Evolutionary conservation across 2,888 invertebrate species (phyloP).

Genomic region (Acronicta aceris): DNA sequence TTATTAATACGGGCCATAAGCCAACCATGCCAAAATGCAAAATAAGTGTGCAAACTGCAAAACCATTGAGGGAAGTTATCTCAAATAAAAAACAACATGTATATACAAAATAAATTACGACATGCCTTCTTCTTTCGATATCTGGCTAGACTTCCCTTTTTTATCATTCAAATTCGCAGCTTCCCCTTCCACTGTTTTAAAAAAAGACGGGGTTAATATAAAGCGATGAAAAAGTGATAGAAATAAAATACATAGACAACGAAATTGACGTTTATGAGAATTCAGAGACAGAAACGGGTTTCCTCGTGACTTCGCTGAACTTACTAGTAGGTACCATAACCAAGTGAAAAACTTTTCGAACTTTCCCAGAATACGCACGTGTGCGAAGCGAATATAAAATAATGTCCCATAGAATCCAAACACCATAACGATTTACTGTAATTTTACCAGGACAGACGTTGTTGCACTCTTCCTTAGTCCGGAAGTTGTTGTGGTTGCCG

Average conservation of each 20-base stretch:
- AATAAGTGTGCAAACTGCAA: slow-evolving; percentile 55
- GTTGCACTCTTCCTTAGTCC: slow-evolving; percentile 93
- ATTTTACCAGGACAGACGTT: slow-evolving; percentile 93
- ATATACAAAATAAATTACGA: slow-evolving; percentile 52
- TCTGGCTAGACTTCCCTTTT: slow-evolving; percentile 60
- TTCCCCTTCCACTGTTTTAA: slow-evolving; percentile 75
- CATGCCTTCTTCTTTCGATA: slow-evolving; percentile 75
- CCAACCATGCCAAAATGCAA: slow-evolving; percentile 48
- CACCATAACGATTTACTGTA: neutral
- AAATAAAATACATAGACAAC: neutral
- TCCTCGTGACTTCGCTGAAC: neutral
- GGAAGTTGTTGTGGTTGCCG: slow-evolving; percentile 96
- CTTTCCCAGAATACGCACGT: no score
- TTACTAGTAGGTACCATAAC: no score
- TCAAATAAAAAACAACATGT: slow-evolving; percentile 20
- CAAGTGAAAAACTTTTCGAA: no score
- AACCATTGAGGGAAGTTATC: slow-evolving; percentile 48
- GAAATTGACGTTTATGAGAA: no score
- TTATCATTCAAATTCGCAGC: slow-evolving; percentile 62
- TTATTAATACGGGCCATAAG: neutral
- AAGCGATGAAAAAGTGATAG: no score
- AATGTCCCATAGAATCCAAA: neutral
- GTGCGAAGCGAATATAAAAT: no score
- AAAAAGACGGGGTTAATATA: slow-evolving; percentile 40
- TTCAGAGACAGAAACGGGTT: no score